Evolutionary conservation across 2,113 vertebrate genomes (phyloP), one percentile per base, ranked within the genome.

Genomic region (Neogobius melanostomus): DNA sequence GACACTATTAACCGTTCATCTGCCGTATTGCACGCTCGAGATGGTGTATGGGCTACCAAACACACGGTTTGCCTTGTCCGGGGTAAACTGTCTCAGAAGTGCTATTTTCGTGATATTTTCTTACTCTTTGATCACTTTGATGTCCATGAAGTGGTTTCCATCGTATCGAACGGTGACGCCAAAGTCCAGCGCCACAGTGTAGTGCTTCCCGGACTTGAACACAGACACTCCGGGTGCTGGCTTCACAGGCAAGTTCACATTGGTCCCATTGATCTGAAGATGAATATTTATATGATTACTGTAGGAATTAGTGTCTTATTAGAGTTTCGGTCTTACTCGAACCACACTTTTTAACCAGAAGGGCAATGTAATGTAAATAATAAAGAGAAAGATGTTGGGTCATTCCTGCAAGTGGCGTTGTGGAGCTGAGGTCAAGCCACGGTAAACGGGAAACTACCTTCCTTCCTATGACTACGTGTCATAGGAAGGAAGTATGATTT

Each of bases 41-140:
- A 2, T 36, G 28, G 28, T 36, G 28, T 36, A 36, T 36, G 28
- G 28, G 28, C 28, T 36, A 21, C 21, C 21, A 36, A 36, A 36
- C 28, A 5, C 28, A 36, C 28, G 28, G 28, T 4, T 36, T 36
- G 28, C 28, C 28, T 36, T 36, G n/a, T n/a, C n/a, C n/a, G n/a
- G n/a, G n/a, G 21, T 36, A 36, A 36, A 36, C 3, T 36, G 28
- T 36, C 28, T 36, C 28, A 0, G 28, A 36, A 36, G 28, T 36
- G 28, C 28, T 5, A 21, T 21, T 1, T 21, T 36, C 28, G 28
- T 36, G 28, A 36, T 14, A 47, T 51, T 17, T 68, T n/a, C 91
- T 91, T 63, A 93, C 92, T 92, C 90, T 81, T 91, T 91, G 61
- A 84, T 88, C 7, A 93, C 85, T 88, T 91, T 91, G 67, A 93